phyloP scores from a whole-genome alignment of 2,888 invertebrate species.

The Harpalus rufipes region DNA sequence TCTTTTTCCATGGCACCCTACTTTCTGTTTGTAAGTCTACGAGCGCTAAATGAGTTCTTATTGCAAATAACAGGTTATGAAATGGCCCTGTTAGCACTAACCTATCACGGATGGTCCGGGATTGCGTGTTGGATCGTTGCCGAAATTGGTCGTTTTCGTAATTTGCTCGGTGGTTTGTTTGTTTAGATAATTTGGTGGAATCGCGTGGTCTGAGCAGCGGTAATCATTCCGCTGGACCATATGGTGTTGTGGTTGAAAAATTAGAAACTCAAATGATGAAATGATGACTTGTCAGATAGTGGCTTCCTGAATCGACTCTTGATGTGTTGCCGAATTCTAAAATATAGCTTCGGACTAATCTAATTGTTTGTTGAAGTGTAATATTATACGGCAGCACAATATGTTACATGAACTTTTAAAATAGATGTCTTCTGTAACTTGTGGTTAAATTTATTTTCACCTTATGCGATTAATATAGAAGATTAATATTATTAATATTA shows the following conservation, averaged over 20 bases:
- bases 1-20: background rate
- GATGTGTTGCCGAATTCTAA: background rate
- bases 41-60: conserved; percentile 40
- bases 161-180: conserved; percentile 48
- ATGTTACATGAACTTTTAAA: too few species aligned
- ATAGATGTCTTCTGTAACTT: too few species aligned
- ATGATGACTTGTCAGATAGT: background rate
- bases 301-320: background rate
- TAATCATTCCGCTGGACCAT: conserved; percentile 39
- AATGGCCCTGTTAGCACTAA: conserved; percentile 32
- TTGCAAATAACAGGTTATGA: conserved; percentile 45
- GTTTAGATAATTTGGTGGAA: conserved; percentile 47
- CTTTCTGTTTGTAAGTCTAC: background rate
- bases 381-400: background rate
- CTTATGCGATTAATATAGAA: too few species aligned
- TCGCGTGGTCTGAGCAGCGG: conserved; percentile 12
- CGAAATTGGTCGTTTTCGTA: conserved; percentile 44
- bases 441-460: too few species aligned
- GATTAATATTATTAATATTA: too few species aligned
- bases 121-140: conserved; percentile 41
- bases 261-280: conserved; percentile 4
- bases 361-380: background rate
- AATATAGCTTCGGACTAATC: background rate
- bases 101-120: conserved; percentile 19
- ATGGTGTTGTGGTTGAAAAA: conserved; percentile 36